phyloP scores from a whole-genome alignment of 53 echinoderm and acorn worm species.

The Pentamera pediparva region DNA sequence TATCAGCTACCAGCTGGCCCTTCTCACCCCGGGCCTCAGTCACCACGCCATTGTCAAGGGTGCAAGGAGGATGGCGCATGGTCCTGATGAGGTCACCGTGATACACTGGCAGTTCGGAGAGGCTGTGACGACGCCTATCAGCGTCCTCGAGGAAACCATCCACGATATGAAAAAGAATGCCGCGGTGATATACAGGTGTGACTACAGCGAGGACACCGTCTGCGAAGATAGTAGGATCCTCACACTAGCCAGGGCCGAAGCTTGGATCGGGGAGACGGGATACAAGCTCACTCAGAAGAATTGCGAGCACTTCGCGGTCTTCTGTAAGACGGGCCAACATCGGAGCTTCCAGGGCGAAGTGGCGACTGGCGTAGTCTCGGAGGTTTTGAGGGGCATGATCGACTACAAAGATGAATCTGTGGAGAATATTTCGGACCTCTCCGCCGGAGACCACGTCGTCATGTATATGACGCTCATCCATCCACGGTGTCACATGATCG shows the following conservation, averaged over 20 bases:
- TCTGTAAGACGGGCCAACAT: background rate
- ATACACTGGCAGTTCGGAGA: background rate
- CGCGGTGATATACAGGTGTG: background rate
- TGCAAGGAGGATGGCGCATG: too few species aligned
- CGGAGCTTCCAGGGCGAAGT: background rate
- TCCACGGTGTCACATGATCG: constrained; percentile 15
- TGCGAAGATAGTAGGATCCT: background rate
- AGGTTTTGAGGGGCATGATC: background rate
- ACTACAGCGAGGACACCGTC: background rate
- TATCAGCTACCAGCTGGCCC: background rate
- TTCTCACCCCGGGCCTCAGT: background rate
- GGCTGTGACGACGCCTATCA: too few species aligned
- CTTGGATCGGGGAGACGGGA: background rate
- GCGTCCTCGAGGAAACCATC: background rate
- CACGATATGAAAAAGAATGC: background rate
- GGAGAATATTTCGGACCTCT: background rate
- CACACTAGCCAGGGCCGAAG: background rate
- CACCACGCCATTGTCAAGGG: background rate
- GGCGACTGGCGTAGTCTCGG: too few species aligned
- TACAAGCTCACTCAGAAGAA: background rate
- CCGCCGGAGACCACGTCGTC: constrained; percentile 1
- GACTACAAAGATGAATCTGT: background rate
- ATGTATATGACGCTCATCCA: background rate
- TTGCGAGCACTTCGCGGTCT: background rate
- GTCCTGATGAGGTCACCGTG: background rate